phyloP scores from a whole-genome alignment of 1,140 invertebrate species.

The Drosophila subobscura region DNA sequence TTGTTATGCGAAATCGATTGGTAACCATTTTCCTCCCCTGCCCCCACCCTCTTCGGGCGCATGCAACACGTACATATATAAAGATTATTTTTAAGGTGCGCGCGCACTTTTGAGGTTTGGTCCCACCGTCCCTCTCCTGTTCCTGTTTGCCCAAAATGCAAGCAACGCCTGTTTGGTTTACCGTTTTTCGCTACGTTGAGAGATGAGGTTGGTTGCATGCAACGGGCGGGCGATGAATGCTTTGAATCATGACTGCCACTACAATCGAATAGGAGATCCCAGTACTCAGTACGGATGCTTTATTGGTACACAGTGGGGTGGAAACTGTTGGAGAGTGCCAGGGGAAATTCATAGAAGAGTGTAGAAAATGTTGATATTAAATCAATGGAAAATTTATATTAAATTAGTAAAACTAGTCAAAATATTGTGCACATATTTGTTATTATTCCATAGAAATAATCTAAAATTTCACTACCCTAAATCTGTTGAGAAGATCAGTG shows the following conservation, averaged over 20 bases:
- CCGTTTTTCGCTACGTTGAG: slow-evolving; percentile 74
- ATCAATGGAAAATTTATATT: too few relatives aligned
- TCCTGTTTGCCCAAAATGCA: slow-evolving; percentile 73
- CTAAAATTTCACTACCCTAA: too few relatives aligned
- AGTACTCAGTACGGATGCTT: slow-evolving; percentile 27
- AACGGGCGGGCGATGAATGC: slow-evolving; percentile 68
- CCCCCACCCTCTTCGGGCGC: slow-evolving; percentile 26
- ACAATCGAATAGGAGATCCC: slow-evolving; percentile 67
- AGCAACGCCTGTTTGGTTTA: slow-evolving; percentile 79
- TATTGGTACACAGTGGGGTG: neutral
- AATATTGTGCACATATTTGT: too few relatives aligned
- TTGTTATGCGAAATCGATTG: slow-evolving; percentile 69
- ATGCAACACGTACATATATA: slow-evolving; percentile 73
- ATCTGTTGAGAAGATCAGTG: too few relatives aligned
- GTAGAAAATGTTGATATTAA: too few relatives aligned
- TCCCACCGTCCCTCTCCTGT: slow-evolving; percentile 65
- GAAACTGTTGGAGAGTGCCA: neutral
- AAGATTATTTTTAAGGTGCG: slow-evolving; percentile 81
- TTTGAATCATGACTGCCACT: slow-evolving; percentile 79
- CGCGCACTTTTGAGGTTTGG: slow-evolving; percentile 77
- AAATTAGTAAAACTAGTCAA: too few relatives aligned
- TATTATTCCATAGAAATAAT: too few relatives aligned
- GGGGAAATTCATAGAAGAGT: neutral
- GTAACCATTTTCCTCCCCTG: slow-evolving; percentile 66
- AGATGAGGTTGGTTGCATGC: slow-evolving; percentile 79